These are phyloP conservation scores for Cydia strobilella DNA, from an alignment of 1,140 invertebrate species.

Conservation along the genomic window DNA sequence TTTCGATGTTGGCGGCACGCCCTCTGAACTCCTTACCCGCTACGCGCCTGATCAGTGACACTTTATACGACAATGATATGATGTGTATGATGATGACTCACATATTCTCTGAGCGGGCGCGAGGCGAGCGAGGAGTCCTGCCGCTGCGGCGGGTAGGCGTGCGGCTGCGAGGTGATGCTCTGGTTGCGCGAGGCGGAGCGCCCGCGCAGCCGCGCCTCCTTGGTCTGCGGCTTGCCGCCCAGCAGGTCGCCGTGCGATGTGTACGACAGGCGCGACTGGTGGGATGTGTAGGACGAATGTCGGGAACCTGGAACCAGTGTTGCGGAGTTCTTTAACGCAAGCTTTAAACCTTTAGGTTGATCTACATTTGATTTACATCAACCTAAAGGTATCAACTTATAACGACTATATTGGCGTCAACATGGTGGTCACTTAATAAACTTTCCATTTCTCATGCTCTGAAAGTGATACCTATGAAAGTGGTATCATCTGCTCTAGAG, in stretches of 20 bases:
- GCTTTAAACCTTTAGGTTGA: background rate
- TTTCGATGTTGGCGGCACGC: no score
- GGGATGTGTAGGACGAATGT: conserved; percentile 96
- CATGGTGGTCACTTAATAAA: no score
- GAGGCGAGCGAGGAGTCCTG: conserved; percentile 84
- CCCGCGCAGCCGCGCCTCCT: conserved; percentile 89
- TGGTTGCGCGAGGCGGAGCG: conserved; percentile 86
- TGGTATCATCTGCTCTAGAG: no score
- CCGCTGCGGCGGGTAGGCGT: conserved; percentile 84
- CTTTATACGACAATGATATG: no score
- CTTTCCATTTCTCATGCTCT: no score
- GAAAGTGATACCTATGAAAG: no score
- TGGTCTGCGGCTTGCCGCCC: conserved; percentile 87
- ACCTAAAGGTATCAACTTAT: no score
- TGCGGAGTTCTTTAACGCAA: background rate
- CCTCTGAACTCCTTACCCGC: no score
- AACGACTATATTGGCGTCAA: no score
- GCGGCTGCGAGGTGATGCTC: conserved; percentile 80
- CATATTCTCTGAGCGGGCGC: conserved; percentile 86
- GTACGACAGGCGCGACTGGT: conserved; percentile 94
- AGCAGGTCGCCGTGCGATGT: conserved; percentile 95
- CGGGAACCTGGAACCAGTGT: conserved; percentile 84
- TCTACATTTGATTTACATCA: no score
- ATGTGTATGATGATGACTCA: conserved; percentile 74
- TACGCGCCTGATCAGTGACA: no score